These are phyloP conservation scores for Trichopria drosophilae DNA, from an alignment of 2,888 invertebrate species.

Conservation along the genomic window DNA sequence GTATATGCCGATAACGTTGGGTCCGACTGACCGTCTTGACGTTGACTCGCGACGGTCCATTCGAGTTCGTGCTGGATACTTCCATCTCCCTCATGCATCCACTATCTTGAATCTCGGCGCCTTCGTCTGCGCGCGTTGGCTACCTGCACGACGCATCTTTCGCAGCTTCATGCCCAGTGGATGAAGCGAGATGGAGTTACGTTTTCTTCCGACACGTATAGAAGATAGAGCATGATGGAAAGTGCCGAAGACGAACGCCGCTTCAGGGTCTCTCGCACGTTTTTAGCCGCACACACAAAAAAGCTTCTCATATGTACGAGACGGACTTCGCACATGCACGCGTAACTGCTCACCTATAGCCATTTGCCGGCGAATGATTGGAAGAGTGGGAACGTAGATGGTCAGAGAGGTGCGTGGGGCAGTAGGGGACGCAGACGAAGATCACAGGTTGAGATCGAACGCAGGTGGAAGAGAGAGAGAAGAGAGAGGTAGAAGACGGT, in stretches of 20 bases:
- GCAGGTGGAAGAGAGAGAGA: slow-evolving; percentile 22
- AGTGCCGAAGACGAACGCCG: slow-evolving; percentile 24
- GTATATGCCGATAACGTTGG: slow-evolving; percentile 30
- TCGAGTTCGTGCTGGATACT: slow-evolving; percentile 45
- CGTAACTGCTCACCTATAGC: slow-evolving; percentile 32
- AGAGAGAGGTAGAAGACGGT: slow-evolving; percentile 10
- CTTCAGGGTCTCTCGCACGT: slow-evolving; percentile 29
- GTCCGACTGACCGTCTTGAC: slow-evolving; percentile 41
- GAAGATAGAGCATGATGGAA: slow-evolving; percentile 12
- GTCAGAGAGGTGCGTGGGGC: slow-evolving; percentile 36
- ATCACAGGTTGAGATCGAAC: slow-evolving; percentile 13
- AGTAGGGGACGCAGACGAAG: slow-evolving; percentile 22
- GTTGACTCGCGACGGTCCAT: slow-evolving; percentile 53
- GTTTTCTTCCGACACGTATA: too few species aligned
- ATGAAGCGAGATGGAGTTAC: slow-evolving; percentile 29
- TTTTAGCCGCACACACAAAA: too few species aligned
- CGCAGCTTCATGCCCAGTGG: slow-evolving; percentile 29
- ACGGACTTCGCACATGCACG: slow-evolving; percentile 23
- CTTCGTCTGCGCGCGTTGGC: slow-evolving; percentile 36
- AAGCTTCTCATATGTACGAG: too few species aligned
- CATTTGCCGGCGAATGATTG: slow-evolving; percentile 22
- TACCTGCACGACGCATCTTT: slow-evolving; percentile 45
- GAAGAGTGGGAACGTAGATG: slow-evolving; percentile 14
- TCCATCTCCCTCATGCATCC: slow-evolving; percentile 19
- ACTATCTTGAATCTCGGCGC: slow-evolving; percentile 23